These are phyloP conservation scores for Cerastis rubricosa DNA, from an alignment of 2,888 invertebrate genomes.

Conservation along the genomic window DNA sequence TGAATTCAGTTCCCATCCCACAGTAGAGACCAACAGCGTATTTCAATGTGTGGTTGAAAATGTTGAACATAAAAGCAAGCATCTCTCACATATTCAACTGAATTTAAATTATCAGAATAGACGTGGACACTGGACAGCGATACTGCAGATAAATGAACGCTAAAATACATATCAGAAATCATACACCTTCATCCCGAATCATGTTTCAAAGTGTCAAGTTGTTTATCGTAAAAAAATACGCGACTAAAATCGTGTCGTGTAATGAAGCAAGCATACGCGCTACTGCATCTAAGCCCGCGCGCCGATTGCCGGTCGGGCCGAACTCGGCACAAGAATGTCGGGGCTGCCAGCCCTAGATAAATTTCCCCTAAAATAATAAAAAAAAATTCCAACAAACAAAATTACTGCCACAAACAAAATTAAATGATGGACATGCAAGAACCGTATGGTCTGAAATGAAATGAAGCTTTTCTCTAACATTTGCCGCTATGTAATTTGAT, in stretches of 20 bases:
- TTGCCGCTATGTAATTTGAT: neutral
- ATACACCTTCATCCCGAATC: slow-evolving; percentile 17
- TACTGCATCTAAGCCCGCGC: slow-evolving; percentile 33
- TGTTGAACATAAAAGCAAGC: slow-evolving; percentile 4
- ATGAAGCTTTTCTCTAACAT: neutral
- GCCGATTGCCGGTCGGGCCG: slow-evolving; percentile 32
- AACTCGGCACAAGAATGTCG: slow-evolving; percentile 57
- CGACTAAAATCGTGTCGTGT: slow-evolving; percentile 30
- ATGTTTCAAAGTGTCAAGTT: slow-evolving; percentile 42
- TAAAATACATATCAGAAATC: slow-evolving; percentile 40
- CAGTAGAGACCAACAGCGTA: neutral
- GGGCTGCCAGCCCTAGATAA: slow-evolving; percentile 51
- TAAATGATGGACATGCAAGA: neutral
- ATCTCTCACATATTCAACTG: slow-evolving; percentile 2
- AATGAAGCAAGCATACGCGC: slow-evolving; percentile 19
- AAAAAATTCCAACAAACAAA: too few relatives aligned
- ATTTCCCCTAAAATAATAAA: slow-evolving; percentile 32
- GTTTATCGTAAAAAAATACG: slow-evolving; percentile 65
- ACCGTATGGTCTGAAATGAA: neutral
- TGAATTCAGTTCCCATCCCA: slow-evolving; percentile 27
- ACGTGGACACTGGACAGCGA: neutral
- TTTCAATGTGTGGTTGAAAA: slow-evolving; percentile 1
- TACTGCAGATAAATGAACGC: slow-evolving; percentile 18
- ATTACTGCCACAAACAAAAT: neutral
- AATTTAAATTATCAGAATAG: neutral